Conservation (phyloP, 2,113 vertebrate species). For the Phocoena phocoena region DNA sequence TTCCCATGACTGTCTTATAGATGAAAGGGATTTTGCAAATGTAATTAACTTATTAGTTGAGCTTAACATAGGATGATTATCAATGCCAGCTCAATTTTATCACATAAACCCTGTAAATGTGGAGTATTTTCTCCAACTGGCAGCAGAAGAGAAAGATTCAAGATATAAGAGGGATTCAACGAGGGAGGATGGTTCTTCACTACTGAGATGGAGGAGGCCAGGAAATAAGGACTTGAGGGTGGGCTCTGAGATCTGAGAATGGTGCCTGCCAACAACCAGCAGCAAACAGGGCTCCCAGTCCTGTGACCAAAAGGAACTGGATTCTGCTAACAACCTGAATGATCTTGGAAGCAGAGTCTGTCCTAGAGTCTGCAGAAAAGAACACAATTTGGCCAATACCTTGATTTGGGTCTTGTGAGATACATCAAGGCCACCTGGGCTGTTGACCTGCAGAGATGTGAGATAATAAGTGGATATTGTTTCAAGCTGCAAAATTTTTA, state of each 20-base stretch:
- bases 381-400: neutral
- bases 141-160: neutral
- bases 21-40: neutral
- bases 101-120: neutral
- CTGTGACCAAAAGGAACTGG: neutral
- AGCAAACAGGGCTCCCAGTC: neutral
- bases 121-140: neutral
- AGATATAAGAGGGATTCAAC: neutral
- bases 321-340: neutral
- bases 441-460: neutral
- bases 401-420: neutral
- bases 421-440: neutral
- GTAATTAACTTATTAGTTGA: neutral
- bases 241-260: neutral
- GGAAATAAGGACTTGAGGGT: too few species aligned
- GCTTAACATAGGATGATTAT: neutral
- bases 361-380: neutral
- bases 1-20: neutral
- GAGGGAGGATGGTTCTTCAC: neutral
- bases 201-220: neutral
- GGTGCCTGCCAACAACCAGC: too few species aligned
- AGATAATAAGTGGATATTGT: neutral
- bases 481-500: neutral
- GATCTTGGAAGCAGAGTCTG: neutral
- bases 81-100: neutral